Base-by-base conservation (phyloP, 2,797 vertebrate species). In the Philypnodon macrostomus region DNA sequence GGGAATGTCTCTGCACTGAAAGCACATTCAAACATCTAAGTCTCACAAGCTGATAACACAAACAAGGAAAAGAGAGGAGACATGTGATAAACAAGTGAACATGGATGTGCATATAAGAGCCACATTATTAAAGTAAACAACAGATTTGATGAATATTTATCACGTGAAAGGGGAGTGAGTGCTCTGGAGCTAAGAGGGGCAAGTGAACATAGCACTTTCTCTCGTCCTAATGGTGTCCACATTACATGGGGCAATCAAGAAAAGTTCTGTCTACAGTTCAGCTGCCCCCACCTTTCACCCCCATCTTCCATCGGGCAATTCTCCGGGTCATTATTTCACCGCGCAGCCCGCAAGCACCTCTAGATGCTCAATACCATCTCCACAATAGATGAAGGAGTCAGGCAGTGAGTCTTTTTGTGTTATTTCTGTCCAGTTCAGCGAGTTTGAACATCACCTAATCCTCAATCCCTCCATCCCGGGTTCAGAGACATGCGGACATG, bases 181-280 rank as follows among this genome's bases (percentile, higher is more conserved):
- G 16, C 44, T 19, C 6, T 30, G 1, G 23, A 51, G 48, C 37
- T 4, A n/a, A 7, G 15, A 51, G 51, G 59, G 38, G 58, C 48
- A 68, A 4, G 35, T 16, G 11, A 49, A 56, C 38, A 39, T 50
- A 35, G 53, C 23, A n/a, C 86, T 81, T 58, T 88, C 87, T 89
- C 92, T 37, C 32, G 49, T 47, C 23, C 49, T 70, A 70, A 74
- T 59, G 71, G 48, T 47, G 38, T 73, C 26, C 51, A 56, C 13
- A 24, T 57, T 49, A 40, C 64, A 62, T 5, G 0, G 52, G 55
- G 52, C 72, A 67, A 49, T 53, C 41, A 39, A 42, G 44, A 34
- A 39, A 13, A 53, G 27, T 56, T 35, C 44, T 50, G 17, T 62
- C 61, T 3, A 36, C 55, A 63, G 67, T 61, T 46, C 57, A 24